Base-by-base conservation (phyloP, 2,888 invertebrate genomes). In the Plusia festucae region DNA sequence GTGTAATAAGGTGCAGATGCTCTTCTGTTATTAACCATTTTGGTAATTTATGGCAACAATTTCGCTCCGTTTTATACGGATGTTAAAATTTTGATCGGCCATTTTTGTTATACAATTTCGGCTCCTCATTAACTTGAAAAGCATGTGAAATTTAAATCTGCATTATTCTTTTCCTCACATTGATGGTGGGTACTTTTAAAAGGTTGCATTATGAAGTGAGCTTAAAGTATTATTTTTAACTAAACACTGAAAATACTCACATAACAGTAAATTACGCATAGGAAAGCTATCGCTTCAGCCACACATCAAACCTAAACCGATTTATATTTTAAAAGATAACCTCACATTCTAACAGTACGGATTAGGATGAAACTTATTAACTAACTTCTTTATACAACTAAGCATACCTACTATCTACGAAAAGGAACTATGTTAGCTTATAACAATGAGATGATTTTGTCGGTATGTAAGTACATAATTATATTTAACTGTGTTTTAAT, bases 271-370 rank as follows among this genome's bases (percentile, higher is more conserved):
- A n/a, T n/a, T n/a, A n/a, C n/a, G n/a, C n/a, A n/a, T 49, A 6
- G 16, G n/a, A 32, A 22, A 60, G 56, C 76, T 70, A 59, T 78
- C 74, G 74, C 76, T 76, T 77, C 68, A 60, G 53, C 65, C 63
- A 67, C 65, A 59, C 11, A 20, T 30, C 27, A 67, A 72, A 22
- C 76, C 65, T 71, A 65, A 57, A 32, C 18, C 11, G 8, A 56
- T 44, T 59, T 61, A 7, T n/a, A 40, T 40, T 40, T 4, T 40
- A n/a, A 40, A 40, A n/a, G 40, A n/a, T n/a, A n/a, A 40, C 40
- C 40, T 40, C 40, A 40, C n/a, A 40, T 7, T 22, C 22, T 58
- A 55, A 53, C 0, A n/a, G 44, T 32, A 55, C 32, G 32, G 18
- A 7, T 32, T 76, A 70, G 18, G 70, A 30, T 49, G 30, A 40